A percentile compares a stretch with the other conserved stretches of the same genome.
phyloP scores from a whole-genome alignment of 1,140 invertebrate species.

The Meloidogyne hapla region DNA sequence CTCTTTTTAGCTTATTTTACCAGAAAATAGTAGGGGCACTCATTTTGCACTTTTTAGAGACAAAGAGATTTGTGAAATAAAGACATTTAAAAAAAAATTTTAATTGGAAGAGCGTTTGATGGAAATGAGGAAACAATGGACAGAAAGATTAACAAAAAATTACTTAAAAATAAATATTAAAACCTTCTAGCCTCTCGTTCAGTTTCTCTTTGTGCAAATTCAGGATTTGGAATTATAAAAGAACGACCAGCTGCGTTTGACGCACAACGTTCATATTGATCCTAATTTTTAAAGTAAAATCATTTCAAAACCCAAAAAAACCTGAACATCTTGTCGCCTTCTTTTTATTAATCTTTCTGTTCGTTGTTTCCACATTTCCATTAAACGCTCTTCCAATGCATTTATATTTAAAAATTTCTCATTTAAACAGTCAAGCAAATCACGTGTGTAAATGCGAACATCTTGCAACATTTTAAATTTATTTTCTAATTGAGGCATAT shows the following conservation, averaged over 20 bases:
- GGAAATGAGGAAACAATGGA: too few species aligned
- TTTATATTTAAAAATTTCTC: constrained; percentile 43
- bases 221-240: constrained; percentile 18
- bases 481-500: constrained; percentile 33
- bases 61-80: too few species aligned
- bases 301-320: background rate
- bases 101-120: too few species aligned
- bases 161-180: background rate
- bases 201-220: constrained; percentile 33
- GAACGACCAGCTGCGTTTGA: constrained; percentile 21
- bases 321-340: constrained; percentile 40
- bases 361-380: constrained; percentile 43
- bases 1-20: too few species aligned
- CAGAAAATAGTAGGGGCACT: too few species aligned
- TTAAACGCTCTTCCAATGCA: constrained; percentile 32
- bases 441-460: constrained; percentile 36
- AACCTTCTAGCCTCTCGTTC: constrained; percentile 42
- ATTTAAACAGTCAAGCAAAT: constrained; percentile 52
- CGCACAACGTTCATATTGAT: constrained; percentile 42
- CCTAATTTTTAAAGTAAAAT: background rate
- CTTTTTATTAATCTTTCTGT: constrained; percentile 37
- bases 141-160: too few species aligned
- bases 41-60: too few species aligned
- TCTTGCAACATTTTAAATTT: constrained; percentile 51
- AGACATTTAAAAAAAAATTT: too few species aligned